Percentiles rank a stretch among this genome's conserved stretches.
These are phyloP conservation scores for Falco berigora DNA, from an alignment of 2,797 vertebrate genomes.

Conservation along the genomic window DNA sequence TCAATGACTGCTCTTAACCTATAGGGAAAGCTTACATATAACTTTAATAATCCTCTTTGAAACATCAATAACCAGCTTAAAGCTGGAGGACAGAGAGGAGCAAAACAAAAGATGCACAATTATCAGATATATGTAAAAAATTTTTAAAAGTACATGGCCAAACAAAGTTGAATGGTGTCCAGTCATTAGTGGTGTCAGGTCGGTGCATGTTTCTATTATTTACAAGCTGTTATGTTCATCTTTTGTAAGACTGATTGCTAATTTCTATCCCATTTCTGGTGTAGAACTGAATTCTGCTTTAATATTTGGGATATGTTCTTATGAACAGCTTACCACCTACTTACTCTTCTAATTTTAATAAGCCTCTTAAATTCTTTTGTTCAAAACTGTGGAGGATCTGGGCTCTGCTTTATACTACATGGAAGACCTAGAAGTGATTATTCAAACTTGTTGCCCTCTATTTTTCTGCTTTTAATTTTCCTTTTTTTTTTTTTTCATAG, in stretches of 20 bases:
- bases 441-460: neutral
- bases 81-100: neutral
- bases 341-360: neutral
- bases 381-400: neutral
- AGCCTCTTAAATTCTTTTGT: neutral
- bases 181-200: neutral
- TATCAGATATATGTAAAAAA: neutral
- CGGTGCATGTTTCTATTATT: neutral
- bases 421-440: neutral
- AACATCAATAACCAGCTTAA: neutral
- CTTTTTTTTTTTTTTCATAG: neutral
- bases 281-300: neutral
- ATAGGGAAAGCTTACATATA: neutral
- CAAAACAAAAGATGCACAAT: neutral
- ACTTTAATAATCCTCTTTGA: neutral
- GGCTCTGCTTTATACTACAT: neutral
- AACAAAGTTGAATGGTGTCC: neutral
- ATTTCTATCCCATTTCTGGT: neutral
- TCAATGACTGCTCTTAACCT: neutral
- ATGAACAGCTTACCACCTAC: neutral
- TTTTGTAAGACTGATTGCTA: neutral
- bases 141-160: rapidly evolving
- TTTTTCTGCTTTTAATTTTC: neutral
- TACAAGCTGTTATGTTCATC: neutral
- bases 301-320: neutral